Percentiles rank a stretch among this genome's conserved stretches.
These are phyloP conservation scores for Cossypha niveicapilla DNA, from an alignment of 2,797 vertebrate species.

Conservation along the genomic window DNA sequence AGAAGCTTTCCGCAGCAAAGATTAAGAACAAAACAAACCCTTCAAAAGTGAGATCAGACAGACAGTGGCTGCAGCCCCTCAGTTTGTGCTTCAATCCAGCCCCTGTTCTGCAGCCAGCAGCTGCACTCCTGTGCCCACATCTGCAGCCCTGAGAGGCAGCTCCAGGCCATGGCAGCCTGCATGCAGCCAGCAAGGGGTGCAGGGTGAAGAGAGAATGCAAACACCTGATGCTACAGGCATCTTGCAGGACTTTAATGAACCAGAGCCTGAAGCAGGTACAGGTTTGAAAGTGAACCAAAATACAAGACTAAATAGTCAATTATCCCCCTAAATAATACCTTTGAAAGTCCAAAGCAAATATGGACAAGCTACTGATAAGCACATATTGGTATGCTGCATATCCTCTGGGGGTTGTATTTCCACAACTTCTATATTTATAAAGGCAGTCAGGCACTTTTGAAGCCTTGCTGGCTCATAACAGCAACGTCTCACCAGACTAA, in stretches of 20 bases:
- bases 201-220: not conserved
- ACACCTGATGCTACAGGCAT: not conserved
- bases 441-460: not conserved
- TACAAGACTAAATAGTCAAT: not conserved
- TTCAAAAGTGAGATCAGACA: not conserved
- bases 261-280: not conserved
- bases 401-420: not conserved
- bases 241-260: not conserved
- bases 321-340: not conserved
- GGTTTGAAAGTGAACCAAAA: not conserved
- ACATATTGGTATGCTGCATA: not conserved
- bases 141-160: not conserved
- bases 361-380: not conserved
- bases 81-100: not conserved
- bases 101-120: not conserved
- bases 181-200: rapidly evolving
- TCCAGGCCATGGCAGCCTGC: not conserved
- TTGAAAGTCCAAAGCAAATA: not conserved
- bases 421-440: not conserved
- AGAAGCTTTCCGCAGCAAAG: not conserved
- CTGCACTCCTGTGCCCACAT: not conserved
- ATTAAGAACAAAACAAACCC: not conserved
- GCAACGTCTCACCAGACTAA: not conserved
- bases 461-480: not conserved
- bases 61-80: not conserved